A percentile compares a stretch with the other conserved stretches of the same genome.
Evolutionary conservation across 2,888 invertebrate genomes (phyloP).

Genomic region (Hirtodrosophila histrioides): DNA sequence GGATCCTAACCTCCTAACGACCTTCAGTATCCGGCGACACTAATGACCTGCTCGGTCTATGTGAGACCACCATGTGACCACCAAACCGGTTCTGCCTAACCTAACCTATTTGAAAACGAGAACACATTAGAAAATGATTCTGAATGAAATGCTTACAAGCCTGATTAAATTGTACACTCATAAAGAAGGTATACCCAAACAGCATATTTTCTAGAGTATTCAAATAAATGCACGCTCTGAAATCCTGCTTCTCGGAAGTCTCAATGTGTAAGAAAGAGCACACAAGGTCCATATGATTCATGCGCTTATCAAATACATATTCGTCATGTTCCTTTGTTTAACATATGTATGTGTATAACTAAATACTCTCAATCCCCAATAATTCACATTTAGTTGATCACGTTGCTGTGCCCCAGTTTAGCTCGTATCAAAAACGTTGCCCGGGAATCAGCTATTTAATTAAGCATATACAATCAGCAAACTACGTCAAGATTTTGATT

Average conservation of each 20-base stretch:
- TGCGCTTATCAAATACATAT: conserved; percentile 39
- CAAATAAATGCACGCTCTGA: background rate
- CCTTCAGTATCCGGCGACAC: too few relatives aligned
- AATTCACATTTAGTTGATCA: conserved; percentile 35
- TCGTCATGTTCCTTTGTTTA: conserved; percentile 5
- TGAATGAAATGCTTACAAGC: too few relatives aligned
- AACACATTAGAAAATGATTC: too few relatives aligned
- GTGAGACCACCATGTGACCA: too few relatives aligned
- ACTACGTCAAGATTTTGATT: conserved; percentile 31
- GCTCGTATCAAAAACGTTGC: conserved; percentile 11
- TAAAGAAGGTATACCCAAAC: too few relatives aligned
- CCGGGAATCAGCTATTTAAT: conserved; percentile 21
- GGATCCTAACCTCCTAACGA: too few relatives aligned
- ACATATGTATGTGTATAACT: conserved; percentile 3
- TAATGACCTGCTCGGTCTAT: too few relatives aligned
- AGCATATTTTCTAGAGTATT: background rate
- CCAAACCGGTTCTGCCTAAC: too few relatives aligned
- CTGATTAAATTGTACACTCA: too few relatives aligned
- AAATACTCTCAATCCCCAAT: conserved; percentile 12
- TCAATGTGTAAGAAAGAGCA: background rate
- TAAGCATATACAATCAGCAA: conserved; percentile 9
- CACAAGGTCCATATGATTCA: conserved; percentile 34
- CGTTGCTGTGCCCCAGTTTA: conserved; percentile 24
- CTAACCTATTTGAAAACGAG: too few relatives aligned
- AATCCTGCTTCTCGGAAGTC: background rate